phyloP scores from a whole-genome alignment of 2,797 vertebrate species.

The Protosalanx chinensis region DNA sequence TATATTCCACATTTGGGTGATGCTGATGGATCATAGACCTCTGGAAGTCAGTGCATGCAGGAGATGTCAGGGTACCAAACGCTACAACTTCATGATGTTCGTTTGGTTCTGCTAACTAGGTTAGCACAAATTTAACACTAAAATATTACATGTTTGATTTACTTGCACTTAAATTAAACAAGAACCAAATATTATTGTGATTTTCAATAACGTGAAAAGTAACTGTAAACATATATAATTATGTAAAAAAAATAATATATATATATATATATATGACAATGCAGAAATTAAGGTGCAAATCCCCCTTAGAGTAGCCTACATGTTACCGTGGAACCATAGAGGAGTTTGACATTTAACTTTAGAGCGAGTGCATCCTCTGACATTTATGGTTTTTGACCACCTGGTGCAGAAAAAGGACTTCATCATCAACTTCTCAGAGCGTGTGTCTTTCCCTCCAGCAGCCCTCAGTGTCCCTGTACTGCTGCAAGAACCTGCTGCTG shows the following conservation, averaged over 20 bases:
- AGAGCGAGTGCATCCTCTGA: slow-evolving; percentile 51
- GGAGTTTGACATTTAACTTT: slow-evolving; percentile 51
- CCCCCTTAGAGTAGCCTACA: not conserved
- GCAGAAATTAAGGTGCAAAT: not conserved
- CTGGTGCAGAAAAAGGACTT: slow-evolving; percentile 37
- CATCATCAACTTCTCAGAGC: slow-evolving; percentile 35
- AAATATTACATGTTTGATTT: too few species aligned
- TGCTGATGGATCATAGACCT: too few species aligned
- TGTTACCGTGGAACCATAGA: slow-evolving; percentile 3
- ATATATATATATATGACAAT: not conserved
- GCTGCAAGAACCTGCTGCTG: slow-evolving; percentile 51
- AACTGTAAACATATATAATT: not conserved
- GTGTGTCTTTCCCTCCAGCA: slow-evolving; percentile 44
- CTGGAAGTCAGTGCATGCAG: too few species aligned
- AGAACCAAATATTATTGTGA: too few species aligned
- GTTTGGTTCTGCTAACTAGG: too few species aligned
- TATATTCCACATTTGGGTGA: slow-evolving; percentile 14
- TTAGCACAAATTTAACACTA: too few species aligned
- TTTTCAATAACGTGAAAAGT: not conserved
- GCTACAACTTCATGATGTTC: too few species aligned
- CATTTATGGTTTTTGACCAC: slow-evolving; percentile 62
- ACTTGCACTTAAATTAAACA: too few species aligned
- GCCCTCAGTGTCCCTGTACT: slow-evolving; percentile 40
- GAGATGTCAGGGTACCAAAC: too few species aligned
- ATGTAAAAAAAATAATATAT: not conserved